A percentile compares a stretch with the other conserved stretches of the same genome.
These are phyloP conservation scores for Elmis aenea DNA, from an alignment of 2,888 invertebrate species.

Conservation along the genomic window DNA sequence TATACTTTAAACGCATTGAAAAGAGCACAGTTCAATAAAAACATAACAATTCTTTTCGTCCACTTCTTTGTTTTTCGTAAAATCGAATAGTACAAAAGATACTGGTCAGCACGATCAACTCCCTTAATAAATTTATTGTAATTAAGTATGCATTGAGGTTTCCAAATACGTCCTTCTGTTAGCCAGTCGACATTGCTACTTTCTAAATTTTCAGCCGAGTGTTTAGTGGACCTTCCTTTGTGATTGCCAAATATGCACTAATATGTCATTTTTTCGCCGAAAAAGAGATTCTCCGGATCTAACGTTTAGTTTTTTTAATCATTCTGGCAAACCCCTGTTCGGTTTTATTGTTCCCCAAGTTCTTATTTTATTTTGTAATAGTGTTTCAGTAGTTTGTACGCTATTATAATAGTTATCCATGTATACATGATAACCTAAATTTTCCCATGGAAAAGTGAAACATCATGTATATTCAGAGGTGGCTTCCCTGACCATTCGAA, in stretches of 20 bases:
- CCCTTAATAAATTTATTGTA: constrained; percentile 25
- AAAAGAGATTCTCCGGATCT: constrained; percentile 18
- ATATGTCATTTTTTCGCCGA: constrained; percentile 14
- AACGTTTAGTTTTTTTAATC: constrained; percentile 9
- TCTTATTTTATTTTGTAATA: not conserved
- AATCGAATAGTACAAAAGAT: constrained; percentile 18
- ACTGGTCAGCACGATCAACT: constrained; percentile 22
- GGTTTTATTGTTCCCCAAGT: not conserved
- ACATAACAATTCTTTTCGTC: not conserved
- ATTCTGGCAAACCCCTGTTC: not conserved
- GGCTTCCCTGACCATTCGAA: not conserved
- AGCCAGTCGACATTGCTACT: constrained; percentile 11
- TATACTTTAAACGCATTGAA: no score
- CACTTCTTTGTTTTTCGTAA: constrained; percentile 1
- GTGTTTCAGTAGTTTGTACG: not conserved
- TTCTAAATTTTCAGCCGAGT: constrained; percentile 18
- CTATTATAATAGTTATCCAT: not conserved
- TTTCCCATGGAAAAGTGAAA: no score
- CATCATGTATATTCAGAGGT: not conserved
- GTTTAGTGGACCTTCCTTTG: constrained; percentile 20
- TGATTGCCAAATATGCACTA: constrained; percentile 19
- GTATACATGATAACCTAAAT: not conserved
- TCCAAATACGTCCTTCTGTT: constrained; percentile 11
- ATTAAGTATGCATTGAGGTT: constrained; percentile 19
- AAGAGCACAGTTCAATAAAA: no score